Evolutionary conservation across 2,888 invertebrate genomes (phyloP).

Genomic region (Mythimna ferrago): DNA sequence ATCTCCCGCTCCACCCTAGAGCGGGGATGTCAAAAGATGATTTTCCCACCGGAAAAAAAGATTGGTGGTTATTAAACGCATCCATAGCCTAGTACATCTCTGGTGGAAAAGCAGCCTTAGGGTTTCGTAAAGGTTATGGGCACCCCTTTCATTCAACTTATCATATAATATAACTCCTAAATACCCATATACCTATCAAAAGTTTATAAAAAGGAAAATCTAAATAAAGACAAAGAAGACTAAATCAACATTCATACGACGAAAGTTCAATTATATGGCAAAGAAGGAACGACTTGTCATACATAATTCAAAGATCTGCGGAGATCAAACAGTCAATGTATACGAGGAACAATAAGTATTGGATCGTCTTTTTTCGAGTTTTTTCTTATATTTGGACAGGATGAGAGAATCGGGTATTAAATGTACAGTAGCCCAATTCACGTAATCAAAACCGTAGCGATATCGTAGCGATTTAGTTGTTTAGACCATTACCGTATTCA

Average conservation of each 20-base stretch:
- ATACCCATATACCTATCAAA: neutral
- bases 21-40: no score
- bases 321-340: conserved; percentile 36
- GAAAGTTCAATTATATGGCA: conserved; percentile 18
- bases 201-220: neutral
- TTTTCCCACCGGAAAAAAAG: no score
- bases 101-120: no score
- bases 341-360: conserved; percentile 15
- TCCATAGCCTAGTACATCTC: no score
- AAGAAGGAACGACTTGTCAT: conserved; percentile 6
- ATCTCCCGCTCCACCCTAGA: no score
- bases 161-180: neutral
- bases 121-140: no score
- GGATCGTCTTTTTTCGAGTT: neutral
- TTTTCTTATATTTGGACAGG: conserved; percentile 1
- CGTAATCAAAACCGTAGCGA: no score
- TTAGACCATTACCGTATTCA: no score
- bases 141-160: neutral
- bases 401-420: neutral
- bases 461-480: no score
- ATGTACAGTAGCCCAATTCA: no score
- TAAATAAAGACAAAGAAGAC: neutral
- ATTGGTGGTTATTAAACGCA: no score
- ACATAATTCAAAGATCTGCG: conserved; percentile 33
- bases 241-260: conserved; percentile 12